Evolutionary conservation across 2,888 invertebrate species (phyloP).

Genomic region (Drosophila diplacantha): DNA sequence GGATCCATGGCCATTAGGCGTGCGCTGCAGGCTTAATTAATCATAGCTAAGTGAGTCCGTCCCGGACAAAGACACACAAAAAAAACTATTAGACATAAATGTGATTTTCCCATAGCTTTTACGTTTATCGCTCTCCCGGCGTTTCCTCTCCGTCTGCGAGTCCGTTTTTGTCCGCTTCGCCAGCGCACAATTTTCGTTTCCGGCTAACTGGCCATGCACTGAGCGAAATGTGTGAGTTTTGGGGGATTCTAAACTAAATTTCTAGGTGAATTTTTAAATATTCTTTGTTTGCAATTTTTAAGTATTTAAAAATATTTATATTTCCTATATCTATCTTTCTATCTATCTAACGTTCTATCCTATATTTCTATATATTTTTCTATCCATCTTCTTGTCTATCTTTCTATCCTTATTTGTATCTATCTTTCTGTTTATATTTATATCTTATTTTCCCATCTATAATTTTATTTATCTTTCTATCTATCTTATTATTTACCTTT

Average conservation of each 20-base stretch:
- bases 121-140: constrained; percentile 28
- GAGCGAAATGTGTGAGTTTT: not conserved
- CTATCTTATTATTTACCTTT: not conserved
- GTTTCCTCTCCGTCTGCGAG: constrained; percentile 19
- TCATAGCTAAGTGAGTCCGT: constrained; percentile 56
- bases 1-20: constrained; percentile 52
- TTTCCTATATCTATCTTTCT: not conserved
- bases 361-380: not conserved
- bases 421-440: not conserved
- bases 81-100: constrained; percentile 57
- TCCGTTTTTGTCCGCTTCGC: constrained; percentile 39
- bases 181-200: constrained; percentile 51
- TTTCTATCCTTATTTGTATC: not conserved
- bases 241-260: accelerated
- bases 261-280: too few species aligned
- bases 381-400: not conserved
- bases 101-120: constrained; percentile 45
- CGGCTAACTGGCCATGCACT: constrained; percentile 39
- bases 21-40: constrained; percentile 61
- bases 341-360: not conserved
- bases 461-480: too few species aligned
- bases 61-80: constrained; percentile 12
- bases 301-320: not conserved
- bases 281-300: not conserved
- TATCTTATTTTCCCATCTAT: not conserved